A percentile compares a stretch with the other conserved stretches of the same genome.
phyloP scores from a whole-genome alignment of 53 echinoderm and acorn worm genomes.

The Arbacia lixula region DNA sequence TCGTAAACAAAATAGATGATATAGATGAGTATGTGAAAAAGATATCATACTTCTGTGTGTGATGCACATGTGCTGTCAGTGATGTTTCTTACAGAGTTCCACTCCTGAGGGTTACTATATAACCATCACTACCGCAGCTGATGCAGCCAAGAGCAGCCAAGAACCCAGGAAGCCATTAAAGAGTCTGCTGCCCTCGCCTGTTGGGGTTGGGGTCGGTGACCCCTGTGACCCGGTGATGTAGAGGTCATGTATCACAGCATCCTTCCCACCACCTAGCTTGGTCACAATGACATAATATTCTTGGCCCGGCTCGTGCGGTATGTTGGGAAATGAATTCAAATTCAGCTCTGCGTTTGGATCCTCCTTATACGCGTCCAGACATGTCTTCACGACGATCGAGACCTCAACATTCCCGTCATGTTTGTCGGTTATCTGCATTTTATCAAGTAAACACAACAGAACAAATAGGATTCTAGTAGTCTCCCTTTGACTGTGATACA shows the following conservation, averaged over 20 bases:
- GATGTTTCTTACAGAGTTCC: too few relatives aligned
- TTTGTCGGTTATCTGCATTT: slow-evolving; percentile 4
- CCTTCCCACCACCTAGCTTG: slow-evolving; percentile 5
- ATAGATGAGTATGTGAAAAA: too few relatives aligned
- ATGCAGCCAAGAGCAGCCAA: too few relatives aligned
- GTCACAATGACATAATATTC: slow-evolving; percentile 18
- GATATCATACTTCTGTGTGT: too few relatives aligned
- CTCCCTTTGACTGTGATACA: neutral
- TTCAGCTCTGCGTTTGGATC: slow-evolving; percentile 24
- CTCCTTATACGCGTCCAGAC: slow-evolving; percentile 7
- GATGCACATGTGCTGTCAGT: too few relatives aligned
- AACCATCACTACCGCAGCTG: too few relatives aligned
- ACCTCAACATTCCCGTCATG: neutral
- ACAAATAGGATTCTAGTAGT: neutral
- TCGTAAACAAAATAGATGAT: too few relatives aligned
- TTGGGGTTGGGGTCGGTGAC: too few relatives aligned
- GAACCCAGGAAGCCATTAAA: too few relatives aligned
- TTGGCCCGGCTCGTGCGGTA: neutral
- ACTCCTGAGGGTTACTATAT: too few relatives aligned
- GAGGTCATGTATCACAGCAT: neutral
- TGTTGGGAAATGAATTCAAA: neutral
- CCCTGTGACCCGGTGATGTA: neutral
- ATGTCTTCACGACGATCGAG: slow-evolving; percentile 13
- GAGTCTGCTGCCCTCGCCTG: too few relatives aligned
- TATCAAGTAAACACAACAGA: neutral